Percentiles rank a stretch among this genome's conserved stretches.
Evolutionary conservation across 2,797 vertebrate genomes (phyloP).

Genomic region (Cyprinella venusta): DNA sequence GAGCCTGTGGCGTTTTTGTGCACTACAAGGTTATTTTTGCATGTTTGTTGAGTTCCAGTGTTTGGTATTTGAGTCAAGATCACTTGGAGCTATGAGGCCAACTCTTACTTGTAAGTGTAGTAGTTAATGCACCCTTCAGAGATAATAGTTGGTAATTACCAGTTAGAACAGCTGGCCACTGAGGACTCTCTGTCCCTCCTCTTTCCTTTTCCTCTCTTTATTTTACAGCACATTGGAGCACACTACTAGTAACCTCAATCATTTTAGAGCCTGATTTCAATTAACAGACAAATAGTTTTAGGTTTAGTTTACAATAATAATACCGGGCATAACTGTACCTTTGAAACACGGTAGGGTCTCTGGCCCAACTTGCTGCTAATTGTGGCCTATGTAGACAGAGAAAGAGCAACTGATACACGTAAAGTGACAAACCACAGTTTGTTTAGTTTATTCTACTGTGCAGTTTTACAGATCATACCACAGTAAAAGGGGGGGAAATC

Average conservation of each 20-base stretch:
- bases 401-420: neutral
- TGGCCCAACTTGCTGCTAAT: neutral
- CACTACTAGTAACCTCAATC: neutral
- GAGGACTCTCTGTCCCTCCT: constrained; percentile 20
- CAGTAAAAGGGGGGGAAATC: neutral
- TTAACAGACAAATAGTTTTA: neutral
- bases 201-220: constrained; percentile 5
- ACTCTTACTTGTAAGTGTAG: neutral
- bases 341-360: neutral
- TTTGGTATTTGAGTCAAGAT: constrained; percentile 22
- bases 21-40: neutral
- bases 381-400: neutral
- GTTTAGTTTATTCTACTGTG: neutral
- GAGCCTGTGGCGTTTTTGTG: constrained; percentile 22
- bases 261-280: neutral
- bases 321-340: neutral
- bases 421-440: neutral
- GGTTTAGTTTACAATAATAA: neutral
- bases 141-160: constrained; percentile 47
- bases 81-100: neutral
- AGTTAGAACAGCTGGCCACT: constrained; percentile 33
- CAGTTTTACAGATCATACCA: neutral
- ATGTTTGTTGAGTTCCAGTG: constrained; percentile 1
- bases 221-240: neutral
- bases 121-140: constrained; percentile 35